phyloP scores from a whole-genome alignment of 2,113 vertebrate genomes.

The Vidua macroura region DNA sequence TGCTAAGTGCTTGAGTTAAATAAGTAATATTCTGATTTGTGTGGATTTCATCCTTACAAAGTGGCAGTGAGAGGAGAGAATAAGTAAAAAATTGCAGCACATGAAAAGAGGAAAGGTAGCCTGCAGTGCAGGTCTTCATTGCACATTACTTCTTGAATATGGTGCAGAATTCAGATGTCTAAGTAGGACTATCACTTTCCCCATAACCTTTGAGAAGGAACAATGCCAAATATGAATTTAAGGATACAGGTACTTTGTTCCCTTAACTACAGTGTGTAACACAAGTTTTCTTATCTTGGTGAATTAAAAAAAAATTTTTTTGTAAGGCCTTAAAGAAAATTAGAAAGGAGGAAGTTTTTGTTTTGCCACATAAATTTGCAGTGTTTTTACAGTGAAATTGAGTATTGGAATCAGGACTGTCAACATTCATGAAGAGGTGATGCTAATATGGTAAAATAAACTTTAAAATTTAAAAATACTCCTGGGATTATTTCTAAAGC shows the following conservation, averaged over 20 bases:
- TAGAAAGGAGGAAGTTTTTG: background rate
- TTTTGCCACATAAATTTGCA: background rate
- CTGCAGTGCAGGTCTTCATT: background rate
- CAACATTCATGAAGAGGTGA: conserved; percentile 42
- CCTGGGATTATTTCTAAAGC: conserved; percentile 5
- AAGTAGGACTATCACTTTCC: background rate
- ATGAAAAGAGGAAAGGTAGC: background rate
- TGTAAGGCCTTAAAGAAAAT: background rate
- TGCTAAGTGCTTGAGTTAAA: background rate
- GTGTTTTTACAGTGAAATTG: conserved; percentile 17
- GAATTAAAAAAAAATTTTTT: background rate
- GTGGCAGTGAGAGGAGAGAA: background rate
- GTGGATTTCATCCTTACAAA: background rate
- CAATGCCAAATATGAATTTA: background rate
- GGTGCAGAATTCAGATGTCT: background rate
- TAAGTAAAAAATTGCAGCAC: background rate
- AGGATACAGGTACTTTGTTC: background rate
- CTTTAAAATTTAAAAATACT: conserved; percentile 43
- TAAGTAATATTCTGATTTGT: background rate
- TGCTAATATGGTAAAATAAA: conserved; percentile 54
- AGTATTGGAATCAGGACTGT: conserved; percentile 18
- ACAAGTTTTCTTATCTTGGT: background rate
- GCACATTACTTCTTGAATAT: background rate
- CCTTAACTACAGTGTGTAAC: background rate
- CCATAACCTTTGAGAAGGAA: background rate